Base-by-base conservation (phyloP, 1,140 invertebrate genomes). In the Phymorhynchus buccinoides region DNA sequence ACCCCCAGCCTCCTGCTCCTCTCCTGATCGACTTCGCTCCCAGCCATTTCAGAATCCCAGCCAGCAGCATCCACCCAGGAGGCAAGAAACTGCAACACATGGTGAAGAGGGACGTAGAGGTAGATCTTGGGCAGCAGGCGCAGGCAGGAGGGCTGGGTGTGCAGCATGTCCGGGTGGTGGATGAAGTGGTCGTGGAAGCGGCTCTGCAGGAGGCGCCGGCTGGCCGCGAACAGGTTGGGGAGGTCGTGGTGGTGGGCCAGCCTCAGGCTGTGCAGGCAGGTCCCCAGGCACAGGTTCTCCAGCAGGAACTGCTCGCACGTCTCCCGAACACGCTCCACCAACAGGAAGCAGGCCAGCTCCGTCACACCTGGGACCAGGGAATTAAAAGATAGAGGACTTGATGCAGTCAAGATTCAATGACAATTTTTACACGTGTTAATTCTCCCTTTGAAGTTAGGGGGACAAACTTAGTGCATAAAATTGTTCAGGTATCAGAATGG, bases 171-270 rank as follows among this genome's bases (percentile, higher is more conserved):
- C 37, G 62, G 81, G 35, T 81, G 82, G 42, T 80, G 71, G 1
- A 84, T 80, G 71, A 86, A 86, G 48, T 86, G 66, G 62, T 86
- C 85, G 41, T 86, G 85, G 52, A 86, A 86, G 16, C 85, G 82
- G n/a, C 35, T 41, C 27, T 80, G 66, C 18, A 86, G 42, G 18
- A 86, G 30, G 7, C 27, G 37, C 18, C 48, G 39, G 30, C 71
- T n/a, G 6, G n/a, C 27, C 6, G 71, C 41, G 39, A 79, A 44
- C 35, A 86, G 68, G 32, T 68, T 16, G 32, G 37, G 7, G 16
- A 86, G 77, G 41, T 80, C 41, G 32, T 73, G 80, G 35, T 37
- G 62, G n/a, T 84, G 48, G 22, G 85, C 85, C 30, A 86, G 66
- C 3, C 44, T 80, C n/a, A 81, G 80, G 37, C 78, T 77, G 6